phyloP scores from a whole-genome alignment of 1,140 invertebrate species.

The Potamilus streckersoni region DNA sequence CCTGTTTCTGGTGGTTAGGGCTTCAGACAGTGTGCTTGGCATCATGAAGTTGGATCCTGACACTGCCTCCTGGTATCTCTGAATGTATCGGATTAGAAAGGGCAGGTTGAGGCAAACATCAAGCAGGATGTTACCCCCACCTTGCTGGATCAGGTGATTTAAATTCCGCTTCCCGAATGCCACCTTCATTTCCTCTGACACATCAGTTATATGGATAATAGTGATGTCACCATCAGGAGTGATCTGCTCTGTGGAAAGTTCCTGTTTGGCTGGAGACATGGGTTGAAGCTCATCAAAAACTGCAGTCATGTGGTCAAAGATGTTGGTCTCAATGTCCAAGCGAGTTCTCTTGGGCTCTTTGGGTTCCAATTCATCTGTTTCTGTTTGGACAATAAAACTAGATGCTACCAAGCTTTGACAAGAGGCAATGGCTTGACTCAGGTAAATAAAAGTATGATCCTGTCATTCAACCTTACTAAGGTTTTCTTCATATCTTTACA shows the following conservation, averaged over 20 bases:
- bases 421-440: not conserved
- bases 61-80: conserved; percentile 78
- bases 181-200: conserved; percentile 60
- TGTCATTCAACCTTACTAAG: too few relatives aligned
- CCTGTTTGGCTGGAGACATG: conserved; percentile 36
- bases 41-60: conserved; percentile 76
- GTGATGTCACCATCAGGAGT: conserved; percentile 62
- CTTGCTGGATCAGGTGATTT: conserved; percentile 75
- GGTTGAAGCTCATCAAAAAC: conserved; percentile 64
- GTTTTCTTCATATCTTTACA: too few relatives aligned
- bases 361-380: conserved; percentile 35
- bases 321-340: conserved; percentile 65
- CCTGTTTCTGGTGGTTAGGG: conserved; percentile 77
- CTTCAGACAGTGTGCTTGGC: conserved; percentile 80
- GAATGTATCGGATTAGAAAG: conserved; percentile 80
- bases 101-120: conserved; percentile 81
- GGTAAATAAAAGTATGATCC: too few relatives aligned
- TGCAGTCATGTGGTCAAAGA: conserved; percentile 69
- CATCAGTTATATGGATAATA: conserved; percentile 58
- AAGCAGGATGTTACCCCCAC: conserved; percentile 83
- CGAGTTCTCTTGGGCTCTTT: conserved; percentile 63
- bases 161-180: conserved; percentile 74
- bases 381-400: conserved; percentile 2
- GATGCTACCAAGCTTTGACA: not conserved
- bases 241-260: conserved; percentile 38